Percentiles rank a stretch among this genome's conserved stretches.
Conservation (phyloP, 2,113 vertebrate genomes). For the Quiscalus mexicanus region DNA sequence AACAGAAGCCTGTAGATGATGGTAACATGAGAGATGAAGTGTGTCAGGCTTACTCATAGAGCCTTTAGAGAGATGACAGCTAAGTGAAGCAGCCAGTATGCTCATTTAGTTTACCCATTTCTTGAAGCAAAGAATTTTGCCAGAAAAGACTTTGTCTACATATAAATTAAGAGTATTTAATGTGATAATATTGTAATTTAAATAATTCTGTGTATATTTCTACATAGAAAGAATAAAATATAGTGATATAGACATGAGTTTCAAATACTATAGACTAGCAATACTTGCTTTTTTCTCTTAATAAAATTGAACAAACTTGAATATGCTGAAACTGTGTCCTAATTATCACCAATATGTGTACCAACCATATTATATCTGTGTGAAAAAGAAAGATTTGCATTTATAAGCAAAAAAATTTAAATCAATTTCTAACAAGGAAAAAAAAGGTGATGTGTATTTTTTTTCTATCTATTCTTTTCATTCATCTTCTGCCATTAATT, state of each 20-base stretch:
- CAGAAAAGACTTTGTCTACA: background rate
- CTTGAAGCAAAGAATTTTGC: background rate
- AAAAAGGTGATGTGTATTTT: background rate
- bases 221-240: background rate
- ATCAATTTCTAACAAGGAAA: background rate
- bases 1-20: background rate
- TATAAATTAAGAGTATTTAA: background rate
- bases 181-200: background rate
- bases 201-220: background rate
- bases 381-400: background rate
- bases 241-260: background rate
- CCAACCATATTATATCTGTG: background rate
- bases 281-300: background rate
- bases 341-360: background rate
- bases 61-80: conserved; percentile 12
- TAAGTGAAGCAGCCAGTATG: conserved; percentile 27
- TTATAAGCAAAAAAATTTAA: background rate
- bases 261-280: background rate
- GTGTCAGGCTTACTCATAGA: conserved; percentile 19
- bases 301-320: background rate
- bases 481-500: background rate
- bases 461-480: background rate
- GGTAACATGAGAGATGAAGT: background rate
- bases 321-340: background rate
- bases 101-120: background rate